Evolutionary conservation across 1,140 invertebrate species (phyloP), one percentile per base, ranked within the genome.

Genomic region (Atta cephalotes): DNA sequence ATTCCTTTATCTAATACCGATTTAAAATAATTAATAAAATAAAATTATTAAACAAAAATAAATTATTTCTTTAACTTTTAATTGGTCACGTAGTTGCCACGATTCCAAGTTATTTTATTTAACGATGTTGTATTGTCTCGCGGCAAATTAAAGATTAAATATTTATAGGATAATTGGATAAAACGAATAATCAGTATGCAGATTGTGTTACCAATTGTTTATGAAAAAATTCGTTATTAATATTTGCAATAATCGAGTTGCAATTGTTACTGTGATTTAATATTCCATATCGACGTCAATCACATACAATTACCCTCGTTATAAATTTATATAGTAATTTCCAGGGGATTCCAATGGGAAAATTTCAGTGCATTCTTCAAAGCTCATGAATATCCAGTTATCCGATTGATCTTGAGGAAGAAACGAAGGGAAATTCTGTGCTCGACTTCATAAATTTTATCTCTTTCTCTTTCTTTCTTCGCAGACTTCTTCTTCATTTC

Each of bases 381-480:
- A 45, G 4, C 31, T 71, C 65, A 58, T 82, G 80, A 84, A 84
- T 84, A 74, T 74, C 70, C 25, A 49, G 56, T 84, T 74, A 74
- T 84, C 70, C 25, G 14, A 74, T 74, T 82, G 80, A 84, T 62
- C 18, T 39, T 21, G 18, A 1, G 3, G 68, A 28, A 74, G 60
- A 39, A 74, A 51, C 7, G 35, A 62, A 58, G 28, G 7, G n/a
- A 82, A 60, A 74, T 49, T 45, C 39, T 45, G 53, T 39, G 28
- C 9, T 9, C 31, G 16, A 10, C 21, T 31, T 31, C 45, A 70
- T 28, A 31, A 82, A 62, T 72, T 74, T 25, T 16, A 16, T 60
- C 45, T 35, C 63, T 70, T 28, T 70, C 18, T 66, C 31, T 28
- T 49, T 12, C 35, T 49, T 70, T 62, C 35, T 16, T 12, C 18